These are phyloP conservation scores for Drosophila atripex DNA, from an alignment of 2,888 invertebrate genomes.

Conservation along the genomic window DNA sequence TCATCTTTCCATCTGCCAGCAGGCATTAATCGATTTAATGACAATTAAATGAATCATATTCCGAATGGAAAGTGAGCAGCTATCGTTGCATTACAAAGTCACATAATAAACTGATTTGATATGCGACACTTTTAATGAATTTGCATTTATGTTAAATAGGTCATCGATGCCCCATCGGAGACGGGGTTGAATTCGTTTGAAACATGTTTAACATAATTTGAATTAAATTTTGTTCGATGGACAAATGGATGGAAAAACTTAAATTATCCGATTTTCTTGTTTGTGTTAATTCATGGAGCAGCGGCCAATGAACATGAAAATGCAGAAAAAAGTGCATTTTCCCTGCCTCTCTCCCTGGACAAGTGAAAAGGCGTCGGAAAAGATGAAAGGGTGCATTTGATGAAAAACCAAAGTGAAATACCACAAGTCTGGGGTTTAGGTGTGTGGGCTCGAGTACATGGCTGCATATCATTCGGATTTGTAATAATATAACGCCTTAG, in stretches of 20 bases:
- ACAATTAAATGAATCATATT: conserved; percentile 23
- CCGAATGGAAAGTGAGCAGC: conserved; percentile 14
- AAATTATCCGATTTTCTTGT: conserved; percentile 47
- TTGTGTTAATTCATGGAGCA: conserved; percentile 65
- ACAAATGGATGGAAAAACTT: conserved; percentile 44
- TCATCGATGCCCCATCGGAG: conserved; percentile 11
- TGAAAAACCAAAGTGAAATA: conserved; percentile 37
- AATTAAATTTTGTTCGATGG: conserved; percentile 30
- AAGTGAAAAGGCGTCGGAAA: conserved; percentile 72
- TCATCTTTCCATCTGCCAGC: conserved; percentile 5
- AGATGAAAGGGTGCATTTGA: conserved; percentile 56
- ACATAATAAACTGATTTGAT: conserved; percentile 32
- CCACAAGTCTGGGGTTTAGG: conserved; percentile 7
- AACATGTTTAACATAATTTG: conserved; percentile 41
- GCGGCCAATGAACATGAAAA: conserved; percentile 63
- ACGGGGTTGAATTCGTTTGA: conserved; percentile 9
- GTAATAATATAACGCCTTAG: conserved; percentile 21
- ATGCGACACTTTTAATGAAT: conserved; percentile 31
- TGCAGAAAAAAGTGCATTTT: conserved; percentile 54
- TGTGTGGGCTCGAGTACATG: conserved; percentile 8
- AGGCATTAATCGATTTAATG: conserved; percentile 38
- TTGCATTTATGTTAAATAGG: conserved; percentile 41
- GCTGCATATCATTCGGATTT: conserved; percentile 20
- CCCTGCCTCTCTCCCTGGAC: conserved; percentile 29
- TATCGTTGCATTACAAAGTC: conserved; percentile 22